A percentile compares a stretch with the other conserved stretches of the same genome.
These are phyloP conservation scores for Uromys caudimaculatus DNA, from an alignment of 2,797 vertebrate species.

Conservation along the genomic window DNA sequence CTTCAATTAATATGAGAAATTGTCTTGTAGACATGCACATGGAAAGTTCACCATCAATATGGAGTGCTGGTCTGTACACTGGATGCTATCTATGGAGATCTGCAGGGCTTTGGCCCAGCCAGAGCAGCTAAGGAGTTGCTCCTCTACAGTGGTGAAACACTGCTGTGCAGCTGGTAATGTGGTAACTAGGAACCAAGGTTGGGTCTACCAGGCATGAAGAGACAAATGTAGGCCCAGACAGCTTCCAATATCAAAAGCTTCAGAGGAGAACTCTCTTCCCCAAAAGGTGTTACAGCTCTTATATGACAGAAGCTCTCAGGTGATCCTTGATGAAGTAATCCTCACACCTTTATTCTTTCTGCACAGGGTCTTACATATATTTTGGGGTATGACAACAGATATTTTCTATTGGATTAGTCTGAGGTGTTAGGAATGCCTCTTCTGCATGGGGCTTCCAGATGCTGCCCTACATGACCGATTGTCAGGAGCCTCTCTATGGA, in stretches of 20 bases:
- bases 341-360: too few species aligned
- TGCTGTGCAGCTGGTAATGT: background rate
- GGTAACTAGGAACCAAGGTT: background rate
- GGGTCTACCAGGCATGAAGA: background rate
- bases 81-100: too few species aligned
- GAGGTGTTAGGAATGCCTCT: background rate
- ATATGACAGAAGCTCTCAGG: background rate
- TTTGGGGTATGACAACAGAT: background rate
- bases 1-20: too few species aligned
- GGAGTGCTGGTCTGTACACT: too few species aligned
- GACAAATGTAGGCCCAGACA: background rate
- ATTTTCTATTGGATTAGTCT: background rate
- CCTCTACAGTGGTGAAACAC: background rate
- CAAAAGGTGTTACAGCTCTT: background rate
- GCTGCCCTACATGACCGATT: background rate
- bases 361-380: too few species aligned
- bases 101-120: too few species aligned
- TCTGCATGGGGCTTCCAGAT: background rate
- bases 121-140: too few species aligned
- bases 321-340: background rate
- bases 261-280: too few species aligned
- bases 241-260: background rate
- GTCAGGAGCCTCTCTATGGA: background rate
- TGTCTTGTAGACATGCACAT: too few species aligned
- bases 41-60: background rate